phyloP scores from a whole-genome alignment of 2,113 vertebrate species.

The Echinops telfairi region DNA sequence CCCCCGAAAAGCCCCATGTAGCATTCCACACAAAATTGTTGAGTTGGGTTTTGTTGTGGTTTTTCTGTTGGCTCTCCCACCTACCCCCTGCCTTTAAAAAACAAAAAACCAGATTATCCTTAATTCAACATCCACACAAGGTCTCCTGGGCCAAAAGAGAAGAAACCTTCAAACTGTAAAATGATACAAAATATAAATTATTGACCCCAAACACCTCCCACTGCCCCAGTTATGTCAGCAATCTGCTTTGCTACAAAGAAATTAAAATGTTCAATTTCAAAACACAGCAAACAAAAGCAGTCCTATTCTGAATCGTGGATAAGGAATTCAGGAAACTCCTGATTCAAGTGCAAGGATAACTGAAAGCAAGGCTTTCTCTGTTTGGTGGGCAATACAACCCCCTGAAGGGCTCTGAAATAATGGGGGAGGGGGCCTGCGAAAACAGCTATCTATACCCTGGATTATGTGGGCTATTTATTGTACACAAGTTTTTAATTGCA shows the following conservation, averaged over 20 bases:
- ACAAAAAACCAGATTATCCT: neutral
- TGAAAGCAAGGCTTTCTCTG: slow-evolving; percentile 12
- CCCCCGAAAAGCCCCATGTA: too few relatives aligned
- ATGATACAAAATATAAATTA: slow-evolving; percentile 69
- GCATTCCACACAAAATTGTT: too few relatives aligned
- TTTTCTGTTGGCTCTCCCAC: too few relatives aligned
- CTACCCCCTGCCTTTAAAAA: neutral
- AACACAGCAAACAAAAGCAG: slow-evolving; percentile 45
- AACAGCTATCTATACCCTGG: too few relatives aligned
- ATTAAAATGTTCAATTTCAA: slow-evolving; percentile 65
- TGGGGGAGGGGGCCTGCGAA: too few relatives aligned
- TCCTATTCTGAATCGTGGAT: slow-evolving; percentile 19
- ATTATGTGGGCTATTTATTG: too few relatives aligned
- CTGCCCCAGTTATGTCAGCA: slow-evolving; percentile 9
- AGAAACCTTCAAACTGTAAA: slow-evolving; percentile 50
- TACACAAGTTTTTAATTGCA: too few relatives aligned
- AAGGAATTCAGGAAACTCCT: slow-evolving; percentile 7
- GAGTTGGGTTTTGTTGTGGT: too few relatives aligned
- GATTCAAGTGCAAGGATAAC: neutral
- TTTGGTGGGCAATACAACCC: too few relatives aligned
- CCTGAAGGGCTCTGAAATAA: neutral
- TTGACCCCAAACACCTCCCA: neutral
- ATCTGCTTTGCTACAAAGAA: slow-evolving; percentile 71
- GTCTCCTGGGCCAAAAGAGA: neutral
- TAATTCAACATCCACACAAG: slow-evolving; percentile 31